A percentile compares a stretch with the other conserved stretches of the same genome.
phyloP scores from a whole-genome alignment of 23 tunicate genomes.

The Trididemnum miniatum region DNA sequence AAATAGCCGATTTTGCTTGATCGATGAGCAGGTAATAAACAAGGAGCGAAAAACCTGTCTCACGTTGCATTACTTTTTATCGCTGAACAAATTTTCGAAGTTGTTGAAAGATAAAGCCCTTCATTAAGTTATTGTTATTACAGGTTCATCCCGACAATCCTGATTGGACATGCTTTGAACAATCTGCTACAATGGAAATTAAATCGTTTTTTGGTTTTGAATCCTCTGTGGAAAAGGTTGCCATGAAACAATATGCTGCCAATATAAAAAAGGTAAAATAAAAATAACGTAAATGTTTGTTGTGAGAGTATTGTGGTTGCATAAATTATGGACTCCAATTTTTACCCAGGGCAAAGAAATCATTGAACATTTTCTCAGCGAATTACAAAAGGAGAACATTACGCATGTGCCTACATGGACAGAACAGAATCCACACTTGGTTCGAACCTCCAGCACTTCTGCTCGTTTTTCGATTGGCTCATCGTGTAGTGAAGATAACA shows the following conservation, averaged over 20 bases:
- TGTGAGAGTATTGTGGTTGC: neutral
- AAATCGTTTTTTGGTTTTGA: slow-evolving; percentile 94
- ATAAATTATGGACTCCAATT: neutral
- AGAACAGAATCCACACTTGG: slow-evolving; percentile 57
- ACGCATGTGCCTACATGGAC: slow-evolving; percentile 93
- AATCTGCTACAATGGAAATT: slow-evolving; percentile 87
- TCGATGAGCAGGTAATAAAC: no score
- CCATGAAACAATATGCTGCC: slow-evolving; percentile 91
- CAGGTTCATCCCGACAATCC: slow-evolving; percentile 96
- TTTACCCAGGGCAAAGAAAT: slow-evolving; percentile 87
- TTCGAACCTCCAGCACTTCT: neutral
- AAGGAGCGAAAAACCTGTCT: no score
- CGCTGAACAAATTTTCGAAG: no score
- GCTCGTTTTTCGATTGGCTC: slow-evolving; percentile 5
- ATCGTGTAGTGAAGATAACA: no score
- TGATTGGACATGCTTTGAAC: slow-evolving; percentile 93
- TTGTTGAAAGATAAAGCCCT: no score
- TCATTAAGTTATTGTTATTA: neutral
- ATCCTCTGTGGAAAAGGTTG: slow-evolving; percentile 88
- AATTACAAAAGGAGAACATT: slow-evolving; percentile 50
- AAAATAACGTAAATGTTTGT: neutral
- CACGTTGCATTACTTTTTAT: no score
- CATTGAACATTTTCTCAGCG: slow-evolving; percentile 80
- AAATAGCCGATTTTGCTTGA: no score
- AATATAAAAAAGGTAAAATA: slow-evolving; percentile 93